These are phyloP conservation scores for Zaprionus inermis DNA, from an alignment of 1,140 invertebrate genomes.

Conservation along the genomic window DNA sequence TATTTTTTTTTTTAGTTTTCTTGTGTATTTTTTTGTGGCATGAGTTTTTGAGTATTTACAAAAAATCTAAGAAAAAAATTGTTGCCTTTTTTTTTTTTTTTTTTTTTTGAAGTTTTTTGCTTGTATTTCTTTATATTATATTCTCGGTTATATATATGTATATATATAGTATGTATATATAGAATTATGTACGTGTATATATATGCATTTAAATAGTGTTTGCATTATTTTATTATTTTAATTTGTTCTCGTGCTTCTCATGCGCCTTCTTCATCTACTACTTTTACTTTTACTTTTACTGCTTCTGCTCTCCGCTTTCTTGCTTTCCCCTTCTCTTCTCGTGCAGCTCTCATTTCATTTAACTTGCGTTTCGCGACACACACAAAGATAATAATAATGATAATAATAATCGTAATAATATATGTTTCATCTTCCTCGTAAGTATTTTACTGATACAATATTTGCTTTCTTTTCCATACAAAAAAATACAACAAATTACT, in stretches of 20 bases:
- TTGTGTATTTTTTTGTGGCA: constrained; percentile 22
- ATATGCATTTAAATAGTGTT: constrained; percentile 48
- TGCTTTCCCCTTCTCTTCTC: background rate
- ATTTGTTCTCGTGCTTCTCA: constrained; percentile 17
- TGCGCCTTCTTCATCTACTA: constrained; percentile 3
- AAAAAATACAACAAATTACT: constrained; percentile 41
- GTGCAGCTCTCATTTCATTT: constrained; percentile 20
- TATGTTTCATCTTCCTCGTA: constrained; percentile 3
- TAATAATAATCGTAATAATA: background rate
- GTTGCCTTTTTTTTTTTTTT: constrained; percentile 36
- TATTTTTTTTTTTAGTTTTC: constrained; percentile 39
- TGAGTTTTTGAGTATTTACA: constrained; percentile 78
- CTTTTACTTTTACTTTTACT: constrained; percentile 4
- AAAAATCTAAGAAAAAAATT: constrained; percentile 76
- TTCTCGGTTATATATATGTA: constrained; percentile 29
- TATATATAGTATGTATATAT: constrained; percentile 23
- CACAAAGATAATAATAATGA: constrained; percentile 38
- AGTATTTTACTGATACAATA: constrained; percentile 34
- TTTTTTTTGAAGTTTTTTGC: constrained; percentile 14
- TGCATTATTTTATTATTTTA: constrained; percentile 28
- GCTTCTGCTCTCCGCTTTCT: background rate
- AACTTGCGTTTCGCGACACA: constrained; percentile 39
- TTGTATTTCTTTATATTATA: constrained; percentile 46
- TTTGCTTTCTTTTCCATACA: constrained; percentile 12
- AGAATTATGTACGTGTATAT: constrained; percentile 35